phyloP scores from a whole-genome alignment of 92 coral and sea anemone genomes.

The Paragorgia papillata region DNA sequence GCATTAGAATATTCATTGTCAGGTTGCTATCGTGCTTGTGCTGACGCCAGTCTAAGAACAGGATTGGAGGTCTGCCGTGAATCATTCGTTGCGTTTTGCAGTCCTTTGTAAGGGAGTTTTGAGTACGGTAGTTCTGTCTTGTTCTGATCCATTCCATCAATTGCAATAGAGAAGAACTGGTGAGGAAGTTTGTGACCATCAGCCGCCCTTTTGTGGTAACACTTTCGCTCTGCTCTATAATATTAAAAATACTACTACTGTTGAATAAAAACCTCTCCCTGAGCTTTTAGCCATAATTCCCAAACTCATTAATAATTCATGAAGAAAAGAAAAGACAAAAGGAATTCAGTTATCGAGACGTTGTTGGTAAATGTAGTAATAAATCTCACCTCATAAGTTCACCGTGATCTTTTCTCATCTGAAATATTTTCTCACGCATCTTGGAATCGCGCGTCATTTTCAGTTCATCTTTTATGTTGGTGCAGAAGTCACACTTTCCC shows the following conservation, averaged over 20 bases:
- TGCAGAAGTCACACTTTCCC: slow-evolving; percentile 57
- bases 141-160: slow-evolving; percentile 71
- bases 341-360: no score
- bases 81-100: slow-evolving; percentile 59
- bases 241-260: no score
- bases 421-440: slow-evolving; percentile 3
- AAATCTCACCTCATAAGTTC: slow-evolving; percentile 3
- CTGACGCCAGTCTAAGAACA: slow-evolving; percentile 59
- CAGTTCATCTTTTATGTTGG: slow-evolving; percentile 40
- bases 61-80: slow-evolving; percentile 63
- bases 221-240: slow-evolving; percentile 52
- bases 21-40: slow-evolving; percentile 57
- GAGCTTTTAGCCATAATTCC: no score
- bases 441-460: slow-evolving; percentile 2
- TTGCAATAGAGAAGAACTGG: slow-evolving; percentile 51
- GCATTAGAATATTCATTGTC: slow-evolving; percentile 56
- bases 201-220: slow-evolving; percentile 47
- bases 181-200: slow-evolving; percentile 50
- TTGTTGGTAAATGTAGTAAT: no score
- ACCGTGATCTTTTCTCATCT: slow-evolving; percentile 29
- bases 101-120: slow-evolving; percentile 30
- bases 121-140: slow-evolving; percentile 63
- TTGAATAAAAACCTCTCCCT: no score
- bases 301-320: no score
- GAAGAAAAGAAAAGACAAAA: no score